Evolutionary conservation across 2,113 vertebrate genomes (phyloP).

Genomic region (Suricata suricatta): DNA sequence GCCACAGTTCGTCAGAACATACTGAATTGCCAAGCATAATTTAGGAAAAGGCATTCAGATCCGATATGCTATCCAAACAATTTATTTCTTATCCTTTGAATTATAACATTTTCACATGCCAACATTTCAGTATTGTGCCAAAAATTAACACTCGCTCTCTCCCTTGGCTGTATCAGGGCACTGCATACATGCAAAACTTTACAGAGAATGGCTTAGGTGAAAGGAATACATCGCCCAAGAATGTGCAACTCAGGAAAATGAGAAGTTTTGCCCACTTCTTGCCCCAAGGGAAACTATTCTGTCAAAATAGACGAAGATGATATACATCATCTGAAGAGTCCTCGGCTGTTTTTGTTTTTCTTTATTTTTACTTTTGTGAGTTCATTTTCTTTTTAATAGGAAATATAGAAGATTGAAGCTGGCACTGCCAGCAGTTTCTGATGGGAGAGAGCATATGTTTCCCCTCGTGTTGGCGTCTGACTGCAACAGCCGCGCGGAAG

Average conservation of each 20-base stretch:
- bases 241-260: slow-evolving; percentile 14
- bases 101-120: not conserved
- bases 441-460: not conserved
- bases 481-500: slow-evolving; percentile 2
- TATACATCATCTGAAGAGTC: not conserved
- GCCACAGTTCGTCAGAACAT: not conserved
- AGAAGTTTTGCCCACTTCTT: not conserved
- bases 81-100: not conserved
- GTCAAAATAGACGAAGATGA: not conserved
- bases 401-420: not conserved
- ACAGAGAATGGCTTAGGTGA: not conserved
- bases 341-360: not conserved
- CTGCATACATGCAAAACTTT: not conserved
- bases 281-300: not conserved
- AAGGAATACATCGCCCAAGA: not conserved
- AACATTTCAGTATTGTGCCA: not conserved
- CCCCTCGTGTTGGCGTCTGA: slow-evolving; percentile 46
- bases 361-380: not conserved
- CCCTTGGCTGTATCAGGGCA: not conserved
- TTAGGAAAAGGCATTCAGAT: not conserved
- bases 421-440: not conserved
- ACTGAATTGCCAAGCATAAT: not conserved
- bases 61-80: not conserved
- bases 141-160: not conserved
- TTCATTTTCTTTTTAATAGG: not conserved